Conservation (phyloP, 2,797 vertebrate species). For the Chelon labrosus region DNA sequence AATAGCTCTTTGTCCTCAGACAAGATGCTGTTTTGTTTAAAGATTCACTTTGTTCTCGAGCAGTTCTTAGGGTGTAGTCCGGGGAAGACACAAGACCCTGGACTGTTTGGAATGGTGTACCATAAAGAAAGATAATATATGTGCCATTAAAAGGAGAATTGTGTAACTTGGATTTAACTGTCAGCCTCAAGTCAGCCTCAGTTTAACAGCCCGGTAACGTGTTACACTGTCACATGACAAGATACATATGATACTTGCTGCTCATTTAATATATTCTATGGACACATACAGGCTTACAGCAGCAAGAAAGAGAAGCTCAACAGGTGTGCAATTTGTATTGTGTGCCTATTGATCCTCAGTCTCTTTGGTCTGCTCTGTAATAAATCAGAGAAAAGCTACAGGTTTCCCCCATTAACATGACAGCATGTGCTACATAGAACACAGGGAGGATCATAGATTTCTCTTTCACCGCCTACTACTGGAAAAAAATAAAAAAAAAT, state of each 20-base stretch:
- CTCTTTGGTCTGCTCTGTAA: background rate
- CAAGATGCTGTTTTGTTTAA: background rate
- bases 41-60: background rate
- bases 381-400: background rate
- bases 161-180: background rate
- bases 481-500: background rate
- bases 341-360: no score
- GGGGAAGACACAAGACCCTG: background rate
- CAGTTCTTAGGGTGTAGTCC: background rate
- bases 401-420: background rate
- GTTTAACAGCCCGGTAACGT: background rate
- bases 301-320: background rate
- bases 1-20: constrained; percentile 26
- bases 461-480: background rate
- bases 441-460: background rate
- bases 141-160: background rate
- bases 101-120: background rate
- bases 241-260: background rate
- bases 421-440: background rate
- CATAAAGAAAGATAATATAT: background rate
- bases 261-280: background rate
- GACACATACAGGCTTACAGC: background rate
- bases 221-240: background rate
- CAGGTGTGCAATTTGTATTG: no score
- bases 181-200: background rate